Conservation (phyloP, 2,797 vertebrate genomes). For the Ataeniobius toweri region DNA sequence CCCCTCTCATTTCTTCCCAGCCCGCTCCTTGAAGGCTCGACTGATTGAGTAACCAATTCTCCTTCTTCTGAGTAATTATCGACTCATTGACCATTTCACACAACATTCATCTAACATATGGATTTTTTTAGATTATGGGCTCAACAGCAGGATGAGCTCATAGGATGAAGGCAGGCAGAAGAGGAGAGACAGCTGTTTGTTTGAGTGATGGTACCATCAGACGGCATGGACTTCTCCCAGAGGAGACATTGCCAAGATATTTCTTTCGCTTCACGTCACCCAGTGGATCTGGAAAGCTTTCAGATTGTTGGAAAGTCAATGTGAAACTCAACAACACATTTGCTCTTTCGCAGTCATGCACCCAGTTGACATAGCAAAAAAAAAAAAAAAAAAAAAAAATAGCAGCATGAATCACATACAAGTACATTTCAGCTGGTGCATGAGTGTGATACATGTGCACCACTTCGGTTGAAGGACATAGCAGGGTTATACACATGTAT, state of each 20-base stretch:
- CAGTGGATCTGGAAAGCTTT: conserved; percentile 58
- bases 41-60: conserved; percentile 40
- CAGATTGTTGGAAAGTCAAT: conserved; percentile 31
- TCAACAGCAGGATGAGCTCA: conserved; percentile 51
- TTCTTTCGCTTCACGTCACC: conserved; percentile 55
- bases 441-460: conserved; percentile 36
- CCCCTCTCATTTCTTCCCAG: conserved; percentile 16
- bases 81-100: conserved; percentile 62
- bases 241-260: conserved; percentile 58
- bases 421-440: background rate
- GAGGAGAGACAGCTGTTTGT: conserved; percentile 63
- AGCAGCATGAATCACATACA: conserved; percentile 6
- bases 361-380: background rate
- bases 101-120: conserved; percentile 68
- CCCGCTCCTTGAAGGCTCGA: background rate
- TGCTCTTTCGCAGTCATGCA: conserved; percentile 13
- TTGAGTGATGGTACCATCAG: conserved; percentile 63
- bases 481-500: conserved; percentile 54
- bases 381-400: conserved; percentile 7
- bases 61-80: conserved; percentile 56
- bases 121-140: conserved; percentile 52
- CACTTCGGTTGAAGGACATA: conserved; percentile 56
- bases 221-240: conserved; percentile 50
- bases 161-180: conserved; percentile 41
- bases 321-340: conserved; percentile 30